Evolutionary conservation across 92 coral and sea anemone species (phyloP).

Genomic region (Micromussa lordhowensis): DNA sequence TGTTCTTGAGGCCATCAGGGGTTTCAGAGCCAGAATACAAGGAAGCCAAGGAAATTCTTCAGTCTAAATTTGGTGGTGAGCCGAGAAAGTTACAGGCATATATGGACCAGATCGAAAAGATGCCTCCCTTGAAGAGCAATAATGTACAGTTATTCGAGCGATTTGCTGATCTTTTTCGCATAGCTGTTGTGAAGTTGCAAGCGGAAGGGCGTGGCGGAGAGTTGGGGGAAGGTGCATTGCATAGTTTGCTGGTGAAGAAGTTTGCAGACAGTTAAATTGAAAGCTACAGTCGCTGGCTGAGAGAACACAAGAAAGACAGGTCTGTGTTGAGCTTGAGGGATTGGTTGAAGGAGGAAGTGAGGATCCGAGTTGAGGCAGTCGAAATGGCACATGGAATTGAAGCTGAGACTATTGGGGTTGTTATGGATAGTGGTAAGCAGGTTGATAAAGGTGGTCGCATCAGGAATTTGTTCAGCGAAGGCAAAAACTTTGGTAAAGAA

Average conservation of each 20-base stretch:
- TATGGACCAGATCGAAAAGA: constrained; percentile 64
- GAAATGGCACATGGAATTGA: constrained; percentile 46
- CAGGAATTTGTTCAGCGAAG: constrained; percentile 5
- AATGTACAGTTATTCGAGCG: constrained; percentile 52
- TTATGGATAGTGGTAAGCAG: background rate
- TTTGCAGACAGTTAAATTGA: constrained; percentile 54
- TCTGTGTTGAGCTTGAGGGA: constrained; percentile 54
- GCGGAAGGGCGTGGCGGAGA: constrained; percentile 74
- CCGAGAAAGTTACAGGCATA: constrained; percentile 50
- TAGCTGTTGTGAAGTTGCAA: constrained; percentile 65
- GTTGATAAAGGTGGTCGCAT: no score
- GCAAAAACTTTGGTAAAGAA: background rate
- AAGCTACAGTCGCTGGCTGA: constrained; percentile 51
- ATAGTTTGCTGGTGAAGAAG: constrained; percentile 49
- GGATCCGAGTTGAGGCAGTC: constrained; percentile 46
- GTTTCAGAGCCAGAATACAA: constrained; percentile 57
- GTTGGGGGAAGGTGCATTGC: no score
- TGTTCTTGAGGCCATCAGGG: constrained; percentile 57
- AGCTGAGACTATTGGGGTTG: background rate
- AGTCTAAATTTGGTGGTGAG: constrained; percentile 64
- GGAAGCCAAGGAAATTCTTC: constrained; percentile 67
- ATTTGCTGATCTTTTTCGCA: constrained; percentile 69
- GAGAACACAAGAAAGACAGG: constrained; percentile 21
- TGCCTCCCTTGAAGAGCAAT: no score
- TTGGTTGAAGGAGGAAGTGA: constrained; percentile 66